Conservation (phyloP, 2,888 invertebrate genomes). For the Stratiomys singularior region DNA sequence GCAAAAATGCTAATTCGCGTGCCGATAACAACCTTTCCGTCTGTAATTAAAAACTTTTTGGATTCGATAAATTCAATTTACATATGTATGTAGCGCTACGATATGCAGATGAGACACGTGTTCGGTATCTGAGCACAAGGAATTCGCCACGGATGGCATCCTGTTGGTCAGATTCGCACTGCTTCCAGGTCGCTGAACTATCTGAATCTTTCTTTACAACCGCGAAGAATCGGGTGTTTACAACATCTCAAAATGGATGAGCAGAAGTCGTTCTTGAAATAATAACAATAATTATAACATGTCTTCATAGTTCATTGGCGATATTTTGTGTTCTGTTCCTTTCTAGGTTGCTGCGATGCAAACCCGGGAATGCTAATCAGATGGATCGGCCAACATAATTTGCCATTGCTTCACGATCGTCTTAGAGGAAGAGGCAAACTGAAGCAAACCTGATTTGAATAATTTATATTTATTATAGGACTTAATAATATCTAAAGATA, state of each 20-base stretch:
- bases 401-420: background rate
- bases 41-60: constrained; percentile 8
- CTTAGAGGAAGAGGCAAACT: constrained; percentile 18
- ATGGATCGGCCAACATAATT: background rate
- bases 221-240: too few relatives aligned
- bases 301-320: too few relatives aligned
- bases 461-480: background rate
- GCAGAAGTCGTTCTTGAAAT: too few relatives aligned
- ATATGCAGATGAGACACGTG: constrained; percentile 4
- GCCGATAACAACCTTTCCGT: background rate
- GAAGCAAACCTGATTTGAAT: constrained; percentile 33
- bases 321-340: background rate
- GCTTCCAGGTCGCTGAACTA: background rate
- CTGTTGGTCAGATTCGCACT: too few relatives aligned
- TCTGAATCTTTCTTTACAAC: background rate
- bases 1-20: constrained; percentile 21
- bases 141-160: background rate
- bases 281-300: too few relatives aligned
- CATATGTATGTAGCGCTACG: background rate
- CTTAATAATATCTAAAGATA: constrained; percentile 8
- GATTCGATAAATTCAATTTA: constrained; percentile 3
- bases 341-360: background rate
- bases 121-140: background rate
- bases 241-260: too few relatives aligned
- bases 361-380: constrained; percentile 16